A percentile compares a stretch with the other conserved stretches of the same genome.
Conservation (phyloP, 2,797 vertebrate species). For the Anniella stebbinsi region DNA sequence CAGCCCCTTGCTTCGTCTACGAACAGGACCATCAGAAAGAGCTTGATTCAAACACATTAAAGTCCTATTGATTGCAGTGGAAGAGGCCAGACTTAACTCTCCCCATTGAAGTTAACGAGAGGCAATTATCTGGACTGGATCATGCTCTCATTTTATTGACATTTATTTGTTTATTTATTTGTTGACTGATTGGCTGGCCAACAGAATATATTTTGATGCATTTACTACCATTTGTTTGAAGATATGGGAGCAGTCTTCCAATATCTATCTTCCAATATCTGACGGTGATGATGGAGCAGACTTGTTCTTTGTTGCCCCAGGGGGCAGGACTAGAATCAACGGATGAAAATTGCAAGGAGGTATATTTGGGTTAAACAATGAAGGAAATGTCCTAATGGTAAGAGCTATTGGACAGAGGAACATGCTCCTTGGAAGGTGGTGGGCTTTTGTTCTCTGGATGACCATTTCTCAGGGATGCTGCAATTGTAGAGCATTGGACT, state of each 20-base stretch:
- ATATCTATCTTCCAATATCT: neutral
- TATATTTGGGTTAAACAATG: neutral
- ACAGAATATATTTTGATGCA: neutral
- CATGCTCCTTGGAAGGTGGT: neutral
- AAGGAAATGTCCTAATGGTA: neutral
- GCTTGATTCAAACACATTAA: neutral
- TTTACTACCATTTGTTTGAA: neutral
- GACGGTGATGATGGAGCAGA: neutral
- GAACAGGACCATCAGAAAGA: conserved; percentile 31
- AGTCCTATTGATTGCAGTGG: neutral
- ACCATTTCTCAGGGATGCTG: neutral
- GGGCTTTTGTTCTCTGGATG: neutral
- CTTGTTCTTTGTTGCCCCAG: no score
- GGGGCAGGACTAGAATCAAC: neutral
- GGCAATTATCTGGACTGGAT: neutral
- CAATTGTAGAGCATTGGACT: neutral
- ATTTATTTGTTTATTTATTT: no score
- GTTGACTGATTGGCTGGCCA: neutral
- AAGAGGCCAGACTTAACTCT: neutral
- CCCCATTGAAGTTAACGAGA: neutral
- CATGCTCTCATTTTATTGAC: neutral
- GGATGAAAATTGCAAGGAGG: neutral
- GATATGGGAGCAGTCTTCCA: neutral
- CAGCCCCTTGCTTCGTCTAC: conserved; percentile 12
- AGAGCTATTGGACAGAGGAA: neutral